These are phyloP conservation scores for Brachyptera risi DNA, from an alignment of 2,888 invertebrate genomes.

Conservation along the genomic window DNA sequence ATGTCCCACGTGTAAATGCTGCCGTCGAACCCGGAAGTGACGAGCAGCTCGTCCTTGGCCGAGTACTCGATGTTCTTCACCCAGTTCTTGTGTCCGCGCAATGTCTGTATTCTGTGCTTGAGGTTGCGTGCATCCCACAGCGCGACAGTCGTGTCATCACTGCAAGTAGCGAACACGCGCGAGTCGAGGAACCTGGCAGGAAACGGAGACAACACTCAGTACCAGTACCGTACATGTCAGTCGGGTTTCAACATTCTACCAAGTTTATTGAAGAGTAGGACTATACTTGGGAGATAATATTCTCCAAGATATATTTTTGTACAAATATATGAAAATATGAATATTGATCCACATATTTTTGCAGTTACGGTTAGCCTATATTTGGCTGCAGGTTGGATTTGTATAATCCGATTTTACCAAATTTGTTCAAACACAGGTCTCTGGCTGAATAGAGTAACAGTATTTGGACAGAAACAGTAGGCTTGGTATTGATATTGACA, in stretches of 20 bases:
- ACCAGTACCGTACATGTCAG: background rate
- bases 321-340: no score
- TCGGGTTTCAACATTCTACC: background rate
- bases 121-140: conserved; percentile 90
- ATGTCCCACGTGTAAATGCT: conserved; percentile 94
- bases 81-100: conserved; percentile 91
- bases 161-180: conserved; percentile 86
- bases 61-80: conserved; percentile 95
- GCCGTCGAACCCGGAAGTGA: conserved; percentile 91
- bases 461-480: no score
- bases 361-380: no score
- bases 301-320: no score
- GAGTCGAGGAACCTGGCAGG: conserved; percentile 75
- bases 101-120: conserved; percentile 67
- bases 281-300: no score
- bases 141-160: conserved; percentile 89
- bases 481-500: no score
- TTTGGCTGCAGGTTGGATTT: no score
- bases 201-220: conserved; percentile 19
- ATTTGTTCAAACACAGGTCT: no score
- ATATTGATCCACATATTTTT: no score
- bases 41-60: conserved; percentile 72
- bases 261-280: no score
- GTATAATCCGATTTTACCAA: no score
- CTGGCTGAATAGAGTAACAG: no score